Evolutionary conservation across 2,888 invertebrate species (phyloP).

Genomic region (Cosmopolites sordidus): DNA sequence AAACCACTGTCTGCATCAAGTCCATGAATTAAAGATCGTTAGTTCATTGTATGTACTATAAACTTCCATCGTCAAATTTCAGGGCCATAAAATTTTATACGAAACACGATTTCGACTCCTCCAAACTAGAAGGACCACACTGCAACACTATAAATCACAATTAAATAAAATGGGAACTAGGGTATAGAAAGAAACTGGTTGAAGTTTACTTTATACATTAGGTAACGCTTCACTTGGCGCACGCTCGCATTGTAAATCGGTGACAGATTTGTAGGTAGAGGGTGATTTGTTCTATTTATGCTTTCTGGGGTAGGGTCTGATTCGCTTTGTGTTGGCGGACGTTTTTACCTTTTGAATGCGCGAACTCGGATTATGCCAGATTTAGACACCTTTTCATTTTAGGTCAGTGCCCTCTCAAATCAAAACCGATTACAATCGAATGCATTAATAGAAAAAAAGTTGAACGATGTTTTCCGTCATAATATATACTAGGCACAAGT

Average conservation of each 20-base stretch:
- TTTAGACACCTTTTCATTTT: background rate
- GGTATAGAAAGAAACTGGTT: slow-evolving; percentile 34
- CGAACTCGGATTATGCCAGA: background rate
- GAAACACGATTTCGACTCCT: background rate
- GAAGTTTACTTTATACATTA: slow-evolving; percentile 31
- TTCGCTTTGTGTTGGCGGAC: slow-evolving; percentile 17
- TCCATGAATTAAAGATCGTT: too few relatives aligned
- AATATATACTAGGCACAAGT: too few relatives aligned
- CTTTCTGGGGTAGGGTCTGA: slow-evolving; percentile 19
- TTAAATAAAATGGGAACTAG: slow-evolving; percentile 31
- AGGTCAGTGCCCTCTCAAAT: background rate
- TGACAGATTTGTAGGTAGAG: slow-evolving; percentile 37
- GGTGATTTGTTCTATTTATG: slow-evolving; percentile 34
- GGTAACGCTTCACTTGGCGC: slow-evolving; percentile 34
- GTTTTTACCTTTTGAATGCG: background rate
- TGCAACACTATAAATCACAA: slow-evolving; percentile 35
- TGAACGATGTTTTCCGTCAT: too few relatives aligned
- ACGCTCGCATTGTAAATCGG: slow-evolving; percentile 27
- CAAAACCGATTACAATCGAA: slow-evolving; percentile 11
- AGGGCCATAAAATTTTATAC: background rate
- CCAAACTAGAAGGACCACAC: background rate
- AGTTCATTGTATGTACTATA: background rate
- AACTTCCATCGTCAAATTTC: background rate
- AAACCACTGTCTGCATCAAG: too few relatives aligned
- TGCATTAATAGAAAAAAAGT: too few relatives aligned